Percentiles rank a stretch among this genome's conserved stretches.
Conservation (phyloP, 1,140 invertebrate species). For the Rhyzopertha dominica region DNA sequence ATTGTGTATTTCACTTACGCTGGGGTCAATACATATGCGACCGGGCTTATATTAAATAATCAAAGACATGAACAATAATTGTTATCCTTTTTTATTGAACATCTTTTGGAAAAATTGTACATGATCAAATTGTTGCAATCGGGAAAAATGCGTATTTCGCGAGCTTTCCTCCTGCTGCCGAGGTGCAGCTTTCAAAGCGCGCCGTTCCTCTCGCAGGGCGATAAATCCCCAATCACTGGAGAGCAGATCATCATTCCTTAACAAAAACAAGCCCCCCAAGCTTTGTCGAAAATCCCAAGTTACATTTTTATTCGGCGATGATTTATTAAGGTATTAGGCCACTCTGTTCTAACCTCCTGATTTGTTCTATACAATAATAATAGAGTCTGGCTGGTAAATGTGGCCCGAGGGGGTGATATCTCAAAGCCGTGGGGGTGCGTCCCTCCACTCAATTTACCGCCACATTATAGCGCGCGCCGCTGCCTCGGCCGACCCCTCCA, state of each 20-base stretch:
- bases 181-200: no score
- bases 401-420: slow-evolving; percentile 45
- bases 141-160: no score
- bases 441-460: slow-evolving; percentile 46
- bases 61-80: no score
- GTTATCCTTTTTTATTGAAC: no score
- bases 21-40: no score
- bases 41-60: no score
- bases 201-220: no score
- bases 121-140: no score
- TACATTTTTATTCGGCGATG: slow-evolving; percentile 37
- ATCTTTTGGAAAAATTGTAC: no score
- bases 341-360: slow-evolving; percentile 45
- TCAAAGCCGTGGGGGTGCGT: slow-evolving; percentile 33
- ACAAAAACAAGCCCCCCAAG: slow-evolving; percentile 7
- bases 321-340: slow-evolving; percentile 46
- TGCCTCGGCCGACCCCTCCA: background rate
- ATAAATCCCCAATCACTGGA: slow-evolving; percentile 10
- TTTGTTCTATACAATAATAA: slow-evolving; percentile 49
- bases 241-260: slow-evolving; percentile 7
- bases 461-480: slow-evolving; percentile 43
- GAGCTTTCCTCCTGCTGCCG: no score
- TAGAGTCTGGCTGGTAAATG: slow-evolving; percentile 46
- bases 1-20: no score
- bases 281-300: slow-evolving; percentile 23